A percentile compares a stretch with the other conserved stretches of the same genome.
Conservation (phyloP, 2,113 vertebrate genomes). For the Podarcis raffonei region DNA sequence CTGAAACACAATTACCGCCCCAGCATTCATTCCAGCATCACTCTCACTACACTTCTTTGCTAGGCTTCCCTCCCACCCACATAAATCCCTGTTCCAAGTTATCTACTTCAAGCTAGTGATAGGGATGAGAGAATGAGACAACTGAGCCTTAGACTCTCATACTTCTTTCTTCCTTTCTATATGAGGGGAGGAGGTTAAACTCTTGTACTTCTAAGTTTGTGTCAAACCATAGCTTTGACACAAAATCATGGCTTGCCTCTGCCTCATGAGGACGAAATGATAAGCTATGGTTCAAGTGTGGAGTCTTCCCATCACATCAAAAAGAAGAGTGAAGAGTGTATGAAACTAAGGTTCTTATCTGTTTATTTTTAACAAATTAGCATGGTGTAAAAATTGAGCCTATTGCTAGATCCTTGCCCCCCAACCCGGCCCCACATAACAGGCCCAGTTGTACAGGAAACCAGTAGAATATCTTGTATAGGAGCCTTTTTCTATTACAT, state of each 20-base stretch:
- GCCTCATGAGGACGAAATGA: background rate
- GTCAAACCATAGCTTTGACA: background rate
- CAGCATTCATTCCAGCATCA: too few species aligned
- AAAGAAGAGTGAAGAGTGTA: background rate
- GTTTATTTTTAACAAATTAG: background rate
- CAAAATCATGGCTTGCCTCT: background rate
- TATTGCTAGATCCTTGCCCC: too few species aligned
- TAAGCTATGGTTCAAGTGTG: too few species aligned
- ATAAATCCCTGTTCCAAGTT: background rate
- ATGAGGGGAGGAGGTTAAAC: background rate
- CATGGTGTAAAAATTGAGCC: background rate
- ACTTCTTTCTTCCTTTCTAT: background rate
- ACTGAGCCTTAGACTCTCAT: background rate
- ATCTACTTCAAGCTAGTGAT: too few species aligned
- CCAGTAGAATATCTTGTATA: background rate
- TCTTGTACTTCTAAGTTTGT: background rate
- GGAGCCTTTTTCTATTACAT: background rate
- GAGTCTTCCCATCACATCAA: background rate
- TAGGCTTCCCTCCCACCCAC: background rate
- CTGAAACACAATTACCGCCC: background rate
- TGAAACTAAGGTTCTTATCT: background rate
- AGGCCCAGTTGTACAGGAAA: background rate
- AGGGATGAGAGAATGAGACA: background rate
- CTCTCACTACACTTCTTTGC: too few species aligned
- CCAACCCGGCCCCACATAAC: background rate